phyloP scores from a whole-genome alignment of 2,113 vertebrate genomes.

The Tachuris rubrigastra region DNA sequence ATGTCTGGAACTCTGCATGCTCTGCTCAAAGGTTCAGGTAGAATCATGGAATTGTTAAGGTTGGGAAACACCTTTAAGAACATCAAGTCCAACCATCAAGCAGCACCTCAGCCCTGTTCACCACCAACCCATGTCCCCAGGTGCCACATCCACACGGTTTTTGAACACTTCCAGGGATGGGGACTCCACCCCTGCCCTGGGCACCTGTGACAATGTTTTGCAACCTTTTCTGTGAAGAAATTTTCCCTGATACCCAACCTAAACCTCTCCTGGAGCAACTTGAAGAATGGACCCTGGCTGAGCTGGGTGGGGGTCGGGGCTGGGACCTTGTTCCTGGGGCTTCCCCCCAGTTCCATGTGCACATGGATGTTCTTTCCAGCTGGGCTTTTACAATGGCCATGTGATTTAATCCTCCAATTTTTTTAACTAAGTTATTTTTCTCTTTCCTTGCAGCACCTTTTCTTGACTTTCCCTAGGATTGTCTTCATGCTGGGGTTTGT shows the following conservation, averaged over 20 bases:
- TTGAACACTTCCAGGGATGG: background rate
- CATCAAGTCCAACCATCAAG: background rate
- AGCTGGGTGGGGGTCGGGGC: background rate
- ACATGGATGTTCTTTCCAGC: background rate
- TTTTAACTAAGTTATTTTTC: background rate
- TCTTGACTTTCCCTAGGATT: slow-evolving; percentile 90
- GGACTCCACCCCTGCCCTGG: background rate
- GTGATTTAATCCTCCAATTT: background rate
- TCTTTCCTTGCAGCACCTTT: slow-evolving; percentile 83
- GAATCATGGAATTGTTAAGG: background rate
- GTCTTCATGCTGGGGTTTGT: slow-evolving; percentile 94
- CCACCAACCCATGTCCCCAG: background rate
- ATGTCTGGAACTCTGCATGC: background rate
- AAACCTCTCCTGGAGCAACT: background rate
- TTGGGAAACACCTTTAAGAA: background rate
- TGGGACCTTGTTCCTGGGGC: background rate
- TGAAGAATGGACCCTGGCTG: background rate
- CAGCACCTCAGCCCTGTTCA: background rate
- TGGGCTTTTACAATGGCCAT: accelerated
- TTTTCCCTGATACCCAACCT: background rate
- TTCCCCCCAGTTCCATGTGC: accelerated
- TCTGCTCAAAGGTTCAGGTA: background rate
- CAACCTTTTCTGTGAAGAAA: background rate
- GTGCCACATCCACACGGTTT: background rate
- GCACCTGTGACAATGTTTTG: background rate